Percentiles rank a stretch among this genome's conserved stretches.
phyloP scores from a whole-genome alignment of 2,113 vertebrate species.

The Paraplagusia blochii region DNA sequence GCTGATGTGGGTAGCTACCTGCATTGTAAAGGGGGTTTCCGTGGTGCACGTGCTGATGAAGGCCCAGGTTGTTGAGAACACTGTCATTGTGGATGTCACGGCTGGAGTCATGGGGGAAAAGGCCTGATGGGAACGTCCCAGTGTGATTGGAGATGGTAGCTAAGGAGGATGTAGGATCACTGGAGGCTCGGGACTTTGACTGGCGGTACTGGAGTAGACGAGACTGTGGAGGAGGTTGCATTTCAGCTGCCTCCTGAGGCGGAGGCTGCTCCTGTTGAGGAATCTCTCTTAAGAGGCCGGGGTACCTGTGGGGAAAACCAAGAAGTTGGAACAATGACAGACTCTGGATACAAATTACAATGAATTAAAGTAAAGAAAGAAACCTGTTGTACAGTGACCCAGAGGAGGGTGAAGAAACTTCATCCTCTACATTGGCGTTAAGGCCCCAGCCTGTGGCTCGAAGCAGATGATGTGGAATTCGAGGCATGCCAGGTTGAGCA shows the following conservation, averaged over 20 bases:
- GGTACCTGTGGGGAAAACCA: slow-evolving; percentile 77
- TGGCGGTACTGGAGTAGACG: slow-evolving; percentile 97
- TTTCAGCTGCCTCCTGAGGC: slow-evolving; percentile 84
- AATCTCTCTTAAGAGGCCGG: slow-evolving; percentile 90
- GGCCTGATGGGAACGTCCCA: slow-evolving; percentile 67
- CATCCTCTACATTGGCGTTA: slow-evolving; percentile 83
- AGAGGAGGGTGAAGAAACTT: slow-evolving; percentile 64
- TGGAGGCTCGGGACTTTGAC: slow-evolving; percentile 83
- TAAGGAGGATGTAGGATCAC: slow-evolving; percentile 80
- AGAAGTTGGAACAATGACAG: not conserved
- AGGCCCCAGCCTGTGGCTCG: slow-evolving; percentile 89
- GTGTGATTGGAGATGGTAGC: slow-evolving; percentile 75
- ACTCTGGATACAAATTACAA: not conserved
- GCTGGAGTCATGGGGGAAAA: slow-evolving; percentile 81
- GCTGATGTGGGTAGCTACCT: slow-evolving; percentile 83
- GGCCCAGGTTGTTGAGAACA: slow-evolving; percentile 80
- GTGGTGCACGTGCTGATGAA: slow-evolving; percentile 82
- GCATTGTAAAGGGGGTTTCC: slow-evolving; percentile 80
- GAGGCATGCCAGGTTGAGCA: slow-evolving; percentile 82
- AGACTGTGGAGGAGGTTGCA: slow-evolving; percentile 95
- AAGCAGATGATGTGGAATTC: slow-evolving; percentile 87
- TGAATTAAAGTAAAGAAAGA: not conserved
- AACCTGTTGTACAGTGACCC: slow-evolving; percentile 87
- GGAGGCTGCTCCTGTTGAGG: slow-evolving; percentile 85
- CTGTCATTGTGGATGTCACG: slow-evolving; percentile 80